Base-by-base conservation (phyloP, 1,140 invertebrate genomes). In the Drosophila ficusphila region DNA sequence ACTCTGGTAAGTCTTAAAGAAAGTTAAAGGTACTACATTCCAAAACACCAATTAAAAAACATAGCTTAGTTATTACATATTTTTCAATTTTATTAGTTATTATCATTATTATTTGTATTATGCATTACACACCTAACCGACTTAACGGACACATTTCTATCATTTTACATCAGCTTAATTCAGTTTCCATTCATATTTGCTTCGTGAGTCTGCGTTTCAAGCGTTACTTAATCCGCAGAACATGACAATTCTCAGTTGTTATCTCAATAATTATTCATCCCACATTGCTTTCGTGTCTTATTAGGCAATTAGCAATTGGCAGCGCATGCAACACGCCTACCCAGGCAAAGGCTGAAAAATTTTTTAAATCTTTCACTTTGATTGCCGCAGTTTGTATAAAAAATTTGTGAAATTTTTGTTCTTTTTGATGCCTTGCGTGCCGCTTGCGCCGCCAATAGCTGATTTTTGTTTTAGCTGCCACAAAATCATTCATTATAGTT, bases 331-430 rank as follows among this genome's bases (percentile, higher is more conserved):
- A 60, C 79, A 82, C 75, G 56, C 39, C 60, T 51, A 31, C 18
- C 72, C 39, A 77, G 73, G 78, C 58, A 58, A 56, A 79, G 53
- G 76, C 70, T 85, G 81, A 83, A 86, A 72, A 71, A 85, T 85
- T 85, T 85, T 85, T 60, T 48, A 85, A 85, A 85, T 85, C 65
- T 79, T 49, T 85, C 82, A 75, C 81, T 88, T 88, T 85, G 82
- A 85, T 85, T 85, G 79, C 79, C 79, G 67, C 68, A 12, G 74
- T 61, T 53, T 60, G 58, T 75, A 75, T 75, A 75, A 76, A 79
- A 83, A 81, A 62, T 38, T 71, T 79, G 61, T 72, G 38, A 71
- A 67, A 34, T 67, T 62, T 14, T 54, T 69, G 16, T 71, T 36
- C 39, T 67, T 42, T 41, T 61, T 73, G 14, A 64, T 58, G 73